phyloP scores from a whole-genome alignment of 2,797 vertebrate species.

The Poliocrania exsul region DNA sequence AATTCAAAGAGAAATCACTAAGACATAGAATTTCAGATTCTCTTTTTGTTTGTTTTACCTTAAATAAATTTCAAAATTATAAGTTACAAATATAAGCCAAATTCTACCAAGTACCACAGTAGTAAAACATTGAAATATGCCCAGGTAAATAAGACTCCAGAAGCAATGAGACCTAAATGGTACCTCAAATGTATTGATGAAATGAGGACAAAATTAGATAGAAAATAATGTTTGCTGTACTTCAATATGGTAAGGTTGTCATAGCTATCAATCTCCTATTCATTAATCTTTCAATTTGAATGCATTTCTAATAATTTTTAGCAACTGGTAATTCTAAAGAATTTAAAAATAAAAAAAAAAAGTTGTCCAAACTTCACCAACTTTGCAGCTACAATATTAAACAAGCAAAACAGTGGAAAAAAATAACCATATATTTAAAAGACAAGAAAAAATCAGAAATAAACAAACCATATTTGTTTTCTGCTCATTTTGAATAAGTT shows the following conservation, averaged over 20 bases:
- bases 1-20: background rate
- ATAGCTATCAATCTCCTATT: background rate
- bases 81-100: background rate
- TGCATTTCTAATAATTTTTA: background rate
- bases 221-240: background rate
- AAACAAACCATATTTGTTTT: background rate
- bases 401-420: background rate
- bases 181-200: background rate
- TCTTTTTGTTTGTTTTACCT: background rate
- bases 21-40: background rate
- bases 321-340: background rate
- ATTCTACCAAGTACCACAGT: background rate
- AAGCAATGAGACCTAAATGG: background rate
- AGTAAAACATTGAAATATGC: background rate
- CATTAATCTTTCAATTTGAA: background rate
- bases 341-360: background rate
- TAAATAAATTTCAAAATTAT: background rate
- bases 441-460: rapidly evolving
- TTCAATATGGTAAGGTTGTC: background rate
- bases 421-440: background rate
- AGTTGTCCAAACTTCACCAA: background rate
- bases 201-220: background rate
- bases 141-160: background rate
- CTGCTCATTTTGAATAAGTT: background rate
- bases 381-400: background rate